phyloP scores from a whole-genome alignment of 2,888 invertebrate species.

The Agelastica alni region DNA sequence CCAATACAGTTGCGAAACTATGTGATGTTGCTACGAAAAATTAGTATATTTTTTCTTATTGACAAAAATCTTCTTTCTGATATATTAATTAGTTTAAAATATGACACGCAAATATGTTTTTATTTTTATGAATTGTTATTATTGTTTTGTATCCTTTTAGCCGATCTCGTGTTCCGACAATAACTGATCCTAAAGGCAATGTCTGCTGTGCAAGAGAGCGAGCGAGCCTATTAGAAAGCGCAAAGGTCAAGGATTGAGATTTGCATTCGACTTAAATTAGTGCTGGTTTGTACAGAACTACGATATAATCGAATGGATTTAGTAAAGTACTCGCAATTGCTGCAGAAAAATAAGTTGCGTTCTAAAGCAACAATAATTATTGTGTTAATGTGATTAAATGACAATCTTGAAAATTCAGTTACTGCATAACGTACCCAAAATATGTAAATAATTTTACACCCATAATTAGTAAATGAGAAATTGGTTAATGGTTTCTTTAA shows the following conservation, averaged over 20 bases:
- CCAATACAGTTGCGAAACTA: too few relatives aligned
- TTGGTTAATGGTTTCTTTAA: too few relatives aligned
- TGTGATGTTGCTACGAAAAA: too few relatives aligned
- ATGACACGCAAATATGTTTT: too few relatives aligned
- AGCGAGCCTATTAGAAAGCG: slow-evolving; percentile 41
- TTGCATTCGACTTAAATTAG: slow-evolving; percentile 34
- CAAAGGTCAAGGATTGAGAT: slow-evolving; percentile 40
- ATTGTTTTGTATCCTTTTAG: neutral
- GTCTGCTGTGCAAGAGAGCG: slow-evolving; percentile 33
- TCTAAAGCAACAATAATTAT: neutral
- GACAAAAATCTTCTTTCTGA: too few relatives aligned
- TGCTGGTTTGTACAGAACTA: slow-evolving; percentile 23
- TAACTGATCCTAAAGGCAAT: slow-evolving; percentile 16
- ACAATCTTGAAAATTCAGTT: neutral
- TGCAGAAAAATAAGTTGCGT: neutral
- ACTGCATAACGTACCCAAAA: too few relatives aligned
- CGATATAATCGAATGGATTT: slow-evolving; percentile 9
- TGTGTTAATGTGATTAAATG: neutral
- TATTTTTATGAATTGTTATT: too few relatives aligned
- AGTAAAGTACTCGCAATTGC: slow-evolving; percentile 1
- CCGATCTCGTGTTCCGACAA: neutral
- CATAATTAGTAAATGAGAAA: too few relatives aligned
- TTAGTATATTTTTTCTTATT: too few relatives aligned
- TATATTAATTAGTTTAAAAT: too few relatives aligned
- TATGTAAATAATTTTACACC: too few relatives aligned